These are phyloP conservation scores for Terrapene triunguis DNA, from an alignment of 2,113 vertebrate species.

Conservation along the genomic window DNA sequence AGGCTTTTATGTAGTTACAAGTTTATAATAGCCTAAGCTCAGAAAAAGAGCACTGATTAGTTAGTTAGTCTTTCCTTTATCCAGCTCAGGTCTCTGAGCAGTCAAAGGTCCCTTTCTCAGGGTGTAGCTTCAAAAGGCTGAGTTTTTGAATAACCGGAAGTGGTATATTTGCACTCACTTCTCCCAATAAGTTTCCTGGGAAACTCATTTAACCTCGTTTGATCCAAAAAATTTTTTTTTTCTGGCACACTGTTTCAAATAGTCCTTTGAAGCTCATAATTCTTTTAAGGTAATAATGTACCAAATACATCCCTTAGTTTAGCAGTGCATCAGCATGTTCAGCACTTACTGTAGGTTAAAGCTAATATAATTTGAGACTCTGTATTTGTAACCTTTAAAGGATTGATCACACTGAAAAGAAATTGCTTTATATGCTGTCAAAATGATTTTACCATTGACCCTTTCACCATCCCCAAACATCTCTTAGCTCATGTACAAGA, in stretches of 20 bases:
- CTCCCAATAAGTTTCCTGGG: not conserved
- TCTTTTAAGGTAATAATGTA: not conserved
- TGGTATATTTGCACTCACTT: not conserved
- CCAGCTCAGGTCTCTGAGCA: not conserved
- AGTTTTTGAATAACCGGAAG: not conserved
- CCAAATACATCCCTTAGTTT: not conserved
- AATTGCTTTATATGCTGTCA: not conserved
- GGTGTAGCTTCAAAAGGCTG: not conserved
- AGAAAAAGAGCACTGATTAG: not conserved
- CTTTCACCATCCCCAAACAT: not conserved
- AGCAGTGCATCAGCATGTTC: not conserved
- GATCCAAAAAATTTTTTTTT: not conserved
- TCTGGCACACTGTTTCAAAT: not conserved
- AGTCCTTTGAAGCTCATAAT: not conserved
- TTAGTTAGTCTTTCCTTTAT: not conserved
- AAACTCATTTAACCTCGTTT: not conserved
- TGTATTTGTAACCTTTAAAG: constrained; percentile 5
- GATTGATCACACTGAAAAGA: not conserved
- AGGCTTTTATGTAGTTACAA: not conserved
- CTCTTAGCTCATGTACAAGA: not conserved
- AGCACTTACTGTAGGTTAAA: not conserved
- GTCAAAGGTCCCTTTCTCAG: not conserved
- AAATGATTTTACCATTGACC: not conserved
- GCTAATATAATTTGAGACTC: not conserved
- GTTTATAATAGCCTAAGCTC: not conserved